Conservation (phyloP, 2,797 vertebrate species). For the Rhinoraja longicauda region DNA sequence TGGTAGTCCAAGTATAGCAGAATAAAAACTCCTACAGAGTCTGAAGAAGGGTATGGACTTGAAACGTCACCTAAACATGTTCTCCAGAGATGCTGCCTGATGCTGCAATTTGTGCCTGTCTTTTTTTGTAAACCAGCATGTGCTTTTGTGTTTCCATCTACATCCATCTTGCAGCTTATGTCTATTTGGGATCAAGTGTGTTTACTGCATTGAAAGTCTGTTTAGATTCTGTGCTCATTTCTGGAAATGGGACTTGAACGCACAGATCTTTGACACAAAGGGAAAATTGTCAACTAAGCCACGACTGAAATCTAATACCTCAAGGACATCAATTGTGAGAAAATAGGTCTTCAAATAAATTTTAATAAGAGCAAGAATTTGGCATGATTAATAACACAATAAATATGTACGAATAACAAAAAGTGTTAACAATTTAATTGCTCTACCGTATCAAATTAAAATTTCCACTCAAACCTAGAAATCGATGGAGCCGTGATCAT, state of each 20-base stretch:
- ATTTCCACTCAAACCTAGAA: background rate
- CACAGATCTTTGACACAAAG: too few species aligned
- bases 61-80: too few species aligned
- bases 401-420: background rate
- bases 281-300: too few species aligned
- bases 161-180: background rate
- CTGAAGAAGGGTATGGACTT: background rate
- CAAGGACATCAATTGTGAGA: background rate
- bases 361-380: background rate
- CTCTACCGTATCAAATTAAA: background rate
- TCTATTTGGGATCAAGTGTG: too few species aligned
- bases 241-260: too few species aligned
- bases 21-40: background rate
- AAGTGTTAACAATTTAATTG: background rate
- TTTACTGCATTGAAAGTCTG: too few species aligned
- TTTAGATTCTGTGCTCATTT: too few species aligned
- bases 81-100: too few species aligned
- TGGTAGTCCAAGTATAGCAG: background rate
- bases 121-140: too few species aligned
- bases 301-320: too few species aligned
- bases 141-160: too few species aligned
- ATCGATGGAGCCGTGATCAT: background rate
- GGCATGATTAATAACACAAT: background rate
- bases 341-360: background rate
- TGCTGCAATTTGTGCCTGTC: too few species aligned